Base-by-base conservation (phyloP, 2,888 invertebrate species). In the Onchidella celtica region DNA sequence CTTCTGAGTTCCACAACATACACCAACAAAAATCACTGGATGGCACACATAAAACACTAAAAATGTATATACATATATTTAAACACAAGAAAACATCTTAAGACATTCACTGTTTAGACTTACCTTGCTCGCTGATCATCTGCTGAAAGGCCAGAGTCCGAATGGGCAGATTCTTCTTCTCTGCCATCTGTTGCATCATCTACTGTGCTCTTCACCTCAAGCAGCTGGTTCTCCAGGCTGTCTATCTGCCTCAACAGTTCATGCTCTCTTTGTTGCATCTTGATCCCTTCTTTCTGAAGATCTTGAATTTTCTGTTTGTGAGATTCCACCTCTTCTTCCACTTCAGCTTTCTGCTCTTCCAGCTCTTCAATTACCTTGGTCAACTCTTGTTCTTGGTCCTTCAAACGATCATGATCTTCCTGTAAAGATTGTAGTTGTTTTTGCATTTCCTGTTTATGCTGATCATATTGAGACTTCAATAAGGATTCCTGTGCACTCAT, bases 231-330 rank as follows among this genome's bases (percentile, higher is more conserved):
- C 76, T 84, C 84, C 69, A 85, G 76, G n/a, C 76, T 81, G 38
- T 77, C 79, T 36, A 86, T 73, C 9, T 78, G 66, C 0, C 29
- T 36, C 55, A 77, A 61, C 74, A 87, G 81, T 17, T 84, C 79
- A 21, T 79, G 65, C 68, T 85, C 85, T 66, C 82, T 63, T n/a
- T 81, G n/a, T n/a, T n/a, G n/a, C n/a, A n/a, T n/a, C n/a, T n/a
- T n/a, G n/a, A n/a, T n/a, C n/a, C n/a, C n/a, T n/a, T 59, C 65
- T 32, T 34, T 40, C 66, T 77, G 34, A 27, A 66, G 57, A 6
- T 59, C 34, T n/a, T 11, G 47, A 6, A 47, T 47, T 47, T 47
- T 6, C 47, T 47, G 47, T 47, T 47, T 47, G 17, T 61, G 61
- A 61, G 55, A 9, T 17, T 17, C 17, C 55, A 55, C 11, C 9